Conservation (phyloP, 1,140 invertebrate genomes). For the Dendroctonus valens region DNA sequence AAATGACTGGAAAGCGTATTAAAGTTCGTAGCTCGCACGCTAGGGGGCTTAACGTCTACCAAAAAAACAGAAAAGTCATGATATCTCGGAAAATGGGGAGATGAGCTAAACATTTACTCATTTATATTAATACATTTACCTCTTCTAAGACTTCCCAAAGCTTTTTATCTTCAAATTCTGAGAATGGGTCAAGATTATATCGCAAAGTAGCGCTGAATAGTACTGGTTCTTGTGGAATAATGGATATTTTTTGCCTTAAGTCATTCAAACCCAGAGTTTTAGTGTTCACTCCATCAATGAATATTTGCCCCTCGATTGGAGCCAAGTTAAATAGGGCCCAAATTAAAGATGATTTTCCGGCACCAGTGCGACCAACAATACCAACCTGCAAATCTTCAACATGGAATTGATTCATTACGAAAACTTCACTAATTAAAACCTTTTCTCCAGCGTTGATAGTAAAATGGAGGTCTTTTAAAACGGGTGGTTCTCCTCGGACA, state of each 20-base stretch:
- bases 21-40: too few relatives aligned
- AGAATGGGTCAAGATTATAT: constrained; percentile 84
- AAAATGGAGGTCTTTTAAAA: constrained; percentile 68
- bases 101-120: background rate
- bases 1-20: too few relatives aligned
- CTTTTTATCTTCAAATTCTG: constrained; percentile 53
- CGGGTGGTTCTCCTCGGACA: constrained; percentile 59
- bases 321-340: constrained; percentile 65
- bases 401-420: background rate
- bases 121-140: background rate
- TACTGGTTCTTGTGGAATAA: constrained; percentile 35
- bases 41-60: too few relatives aligned
- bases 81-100: too few relatives aligned
- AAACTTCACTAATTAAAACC: constrained; percentile 54
- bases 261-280: constrained; percentile 62
- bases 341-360: constrained; percentile 76
- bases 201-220: constrained; percentile 32
- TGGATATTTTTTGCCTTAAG: constrained; percentile 57
- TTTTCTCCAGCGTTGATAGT: constrained; percentile 65
- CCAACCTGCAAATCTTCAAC: constrained; percentile 21
- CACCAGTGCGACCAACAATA: constrained; percentile 32
- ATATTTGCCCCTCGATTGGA: constrained; percentile 56
- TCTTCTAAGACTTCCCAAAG: constrained; percentile 30
- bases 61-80: too few relatives aligned
- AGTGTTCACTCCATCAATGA: constrained; percentile 65